Evolutionary conservation across 2,888 invertebrate genomes (phyloP).

Genomic region (Argyresthia albistria): DNA sequence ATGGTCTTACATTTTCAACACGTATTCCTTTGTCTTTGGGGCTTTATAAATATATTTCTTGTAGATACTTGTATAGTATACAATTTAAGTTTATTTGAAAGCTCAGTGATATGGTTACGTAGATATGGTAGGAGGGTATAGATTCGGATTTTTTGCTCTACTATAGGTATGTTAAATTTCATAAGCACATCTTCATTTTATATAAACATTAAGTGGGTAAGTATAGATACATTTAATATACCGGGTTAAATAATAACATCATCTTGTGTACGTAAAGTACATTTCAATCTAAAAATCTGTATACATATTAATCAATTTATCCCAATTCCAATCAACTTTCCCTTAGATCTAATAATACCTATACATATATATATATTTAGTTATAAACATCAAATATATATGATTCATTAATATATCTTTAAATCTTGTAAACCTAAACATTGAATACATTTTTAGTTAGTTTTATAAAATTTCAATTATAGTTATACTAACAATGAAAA

Average conservation of each 20-base stretch:
- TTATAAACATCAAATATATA: slow-evolving; percentile 40
- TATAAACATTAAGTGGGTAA: neutral
- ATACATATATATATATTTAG: slow-evolving; percentile 18
- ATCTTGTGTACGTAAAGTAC: neutral
- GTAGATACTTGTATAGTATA: neutral
- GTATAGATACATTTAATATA: neutral
- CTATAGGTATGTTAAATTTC: neutral
- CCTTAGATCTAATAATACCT: neutral
- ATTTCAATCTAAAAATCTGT: neutral
- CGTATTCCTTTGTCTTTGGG: neutral
- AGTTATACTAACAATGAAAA: slow-evolving; percentile 54
- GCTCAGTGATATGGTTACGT: slow-evolving; percentile 1
- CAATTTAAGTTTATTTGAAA: neutral
- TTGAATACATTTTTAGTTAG: slow-evolving; percentile 29
- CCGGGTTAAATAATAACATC: neutral
- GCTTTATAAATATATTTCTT: neutral
- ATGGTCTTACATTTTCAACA: slow-evolving; percentile 30
- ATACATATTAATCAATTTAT: neutral
- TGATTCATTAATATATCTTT: slow-evolving; percentile 26
- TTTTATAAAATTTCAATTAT: slow-evolving; percentile 39
- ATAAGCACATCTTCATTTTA: neutral
- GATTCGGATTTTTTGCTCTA: neutral
- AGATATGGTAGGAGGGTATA: neutral
- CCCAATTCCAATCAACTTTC: neutral
- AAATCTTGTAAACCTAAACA: slow-evolving; percentile 40